Base-by-base conservation (phyloP, 1,140 invertebrate species). In the Lethrus apterus region DNA sequence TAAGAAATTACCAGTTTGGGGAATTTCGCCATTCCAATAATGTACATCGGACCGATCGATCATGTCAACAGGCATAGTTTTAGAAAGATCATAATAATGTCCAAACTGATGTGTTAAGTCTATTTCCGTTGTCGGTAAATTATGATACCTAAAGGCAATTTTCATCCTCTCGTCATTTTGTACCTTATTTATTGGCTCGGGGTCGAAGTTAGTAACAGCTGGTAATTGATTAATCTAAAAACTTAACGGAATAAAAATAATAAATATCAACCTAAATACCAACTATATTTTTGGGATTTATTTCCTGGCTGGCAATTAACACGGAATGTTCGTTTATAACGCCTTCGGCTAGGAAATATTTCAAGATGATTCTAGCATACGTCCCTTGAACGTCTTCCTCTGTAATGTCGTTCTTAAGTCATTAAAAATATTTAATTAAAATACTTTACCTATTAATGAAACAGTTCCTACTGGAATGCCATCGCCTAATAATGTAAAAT, bases 141-240 rank as follows among this genome's bases (percentile, higher is more conserved):
- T 79, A 58, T 86, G 80, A 67, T 92, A 92, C 36, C 87, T 73
- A 83, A 88, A 92, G 4, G 89, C 88, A 64, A 92, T 91, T 59
- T 83, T 81, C 78, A 91, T 80, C 51, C 82, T 73, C 35, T 80
- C 73, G n/a, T 44, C 69, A 61, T 35, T 42, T 31, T 19, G 57
- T 55, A 33, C 66, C 67, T 36, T 67, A 24, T 35, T 20, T 10
- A 2, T 4, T 8, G 42, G 44, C 38, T 59, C 52, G 11, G 57
- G 49, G 21, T 60, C 46, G 34, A 63, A 62, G 29, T 52, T 50
- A 45, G 62, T 57, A 17, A 71, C 60, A 46, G 70, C 67, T 38
- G 73, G 74, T 48, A 76, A 51, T 51, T 70, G 69, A 41, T 54
- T 56, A 17, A 63, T 48, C 63, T 64, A 44, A 38, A 61, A 57